Conservation (phyloP, 2,888 invertebrate genomes). For the Hesperia comma region DNA sequence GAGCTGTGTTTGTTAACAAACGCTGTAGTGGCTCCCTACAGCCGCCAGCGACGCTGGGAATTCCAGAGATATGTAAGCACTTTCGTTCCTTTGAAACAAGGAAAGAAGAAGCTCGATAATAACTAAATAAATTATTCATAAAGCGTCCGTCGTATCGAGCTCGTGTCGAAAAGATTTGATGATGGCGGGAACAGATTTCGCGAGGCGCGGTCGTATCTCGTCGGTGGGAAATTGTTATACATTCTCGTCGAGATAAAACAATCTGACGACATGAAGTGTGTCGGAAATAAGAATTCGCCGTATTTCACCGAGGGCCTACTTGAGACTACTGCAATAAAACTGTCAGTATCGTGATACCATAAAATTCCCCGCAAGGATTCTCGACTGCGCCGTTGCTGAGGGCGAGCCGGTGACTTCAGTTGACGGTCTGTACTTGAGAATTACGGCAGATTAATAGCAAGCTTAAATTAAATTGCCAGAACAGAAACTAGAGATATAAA, state of each 20-base stretch:
- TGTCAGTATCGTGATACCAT: slow-evolving; percentile 66
- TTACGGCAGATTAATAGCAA: slow-evolving; percentile 7
- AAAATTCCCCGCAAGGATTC: slow-evolving; percentile 65
- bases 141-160: slow-evolving; percentile 55
- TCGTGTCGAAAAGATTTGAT: slow-evolving; percentile 62
- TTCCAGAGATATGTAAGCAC: slow-evolving; percentile 38
- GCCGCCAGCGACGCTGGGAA: slow-evolving; percentile 21
- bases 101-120: slow-evolving; percentile 58
- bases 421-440: slow-evolving; percentile 32
- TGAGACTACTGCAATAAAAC: slow-evolving; percentile 68
- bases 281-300: slow-evolving; percentile 49
- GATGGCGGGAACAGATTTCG: slow-evolving; percentile 55
- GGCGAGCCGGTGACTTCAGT: slow-evolving; percentile 54
- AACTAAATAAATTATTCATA: slow-evolving; percentile 71
- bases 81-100: slow-evolving; percentile 52
- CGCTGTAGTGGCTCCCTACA: slow-evolving; percentile 48
- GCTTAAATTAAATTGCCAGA: not conserved
- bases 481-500: not conserved
- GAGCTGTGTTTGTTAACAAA: slow-evolving; percentile 51
- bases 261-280: slow-evolving; percentile 54
- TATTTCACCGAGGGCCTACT: slow-evolving; percentile 64
- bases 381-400: slow-evolving; percentile 50
- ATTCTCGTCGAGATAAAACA: slow-evolving; percentile 44
- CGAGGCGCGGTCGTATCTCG: slow-evolving; percentile 38
- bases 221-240: slow-evolving; percentile 20